These are phyloP conservation scores for Maniola jurtina DNA, from an alignment of 1,140 invertebrate genomes.

Conservation along the genomic window DNA sequence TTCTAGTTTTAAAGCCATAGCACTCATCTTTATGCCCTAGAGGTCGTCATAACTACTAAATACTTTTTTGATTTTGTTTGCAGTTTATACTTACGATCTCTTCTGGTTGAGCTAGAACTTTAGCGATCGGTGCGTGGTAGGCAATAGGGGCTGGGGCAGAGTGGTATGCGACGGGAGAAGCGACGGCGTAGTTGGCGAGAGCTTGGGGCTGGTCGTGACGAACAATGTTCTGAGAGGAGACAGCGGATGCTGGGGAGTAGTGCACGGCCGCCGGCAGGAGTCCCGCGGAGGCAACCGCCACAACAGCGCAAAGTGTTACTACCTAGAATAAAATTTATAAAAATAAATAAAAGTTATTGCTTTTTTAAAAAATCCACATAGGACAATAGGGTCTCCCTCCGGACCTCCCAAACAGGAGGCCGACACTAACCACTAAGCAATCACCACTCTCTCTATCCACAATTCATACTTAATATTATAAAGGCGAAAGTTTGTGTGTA, in stretches of 20 bases:
- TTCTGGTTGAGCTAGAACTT: slow-evolving; percentile 40
- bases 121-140: slow-evolving; percentile 43
- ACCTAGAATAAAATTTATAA: slow-evolving; percentile 40
- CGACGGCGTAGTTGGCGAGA: slow-evolving; percentile 31
- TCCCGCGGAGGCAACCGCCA: slow-evolving; percentile 49
- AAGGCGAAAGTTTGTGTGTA: too few relatives aligned
- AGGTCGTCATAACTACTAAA: too few relatives aligned
- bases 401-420: too few relatives aligned
- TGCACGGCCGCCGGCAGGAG: slow-evolving; percentile 37
- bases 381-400: too few relatives aligned
- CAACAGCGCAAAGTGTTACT: slow-evolving; percentile 43
- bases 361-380: not conserved
- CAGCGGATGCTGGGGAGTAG: slow-evolving; percentile 39
- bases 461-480: too few relatives aligned
- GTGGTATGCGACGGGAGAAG: slow-evolving; percentile 38
- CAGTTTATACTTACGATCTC: slow-evolving; percentile 55
- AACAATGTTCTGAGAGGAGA: slow-evolving; percentile 46
- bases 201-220: slow-evolving; percentile 36
- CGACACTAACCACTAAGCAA: too few relatives aligned
- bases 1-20: too few relatives aligned
- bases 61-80: too few relatives aligned
- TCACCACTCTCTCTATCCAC: too few relatives aligned
- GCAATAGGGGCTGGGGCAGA: slow-evolving; percentile 24
- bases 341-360: too few relatives aligned
- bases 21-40: too few relatives aligned